phyloP scores from a whole-genome alignment of 2,113 vertebrate genomes.

The Chiloscyllium plagiosum region DNA sequence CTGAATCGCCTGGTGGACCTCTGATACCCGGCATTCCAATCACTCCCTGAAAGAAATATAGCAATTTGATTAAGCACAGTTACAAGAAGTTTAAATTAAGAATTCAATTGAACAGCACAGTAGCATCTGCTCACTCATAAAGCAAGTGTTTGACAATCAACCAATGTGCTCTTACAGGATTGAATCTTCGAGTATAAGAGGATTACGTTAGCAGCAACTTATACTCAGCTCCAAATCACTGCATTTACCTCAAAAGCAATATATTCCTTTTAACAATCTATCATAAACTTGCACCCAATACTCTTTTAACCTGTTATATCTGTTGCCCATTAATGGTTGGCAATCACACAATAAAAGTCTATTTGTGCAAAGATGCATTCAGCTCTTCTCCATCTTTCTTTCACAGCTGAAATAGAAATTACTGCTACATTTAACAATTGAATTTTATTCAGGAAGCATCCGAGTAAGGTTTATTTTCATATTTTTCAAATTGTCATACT shows the following conservation, averaged over 20 bases:
- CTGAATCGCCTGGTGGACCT: slow-evolving; percentile 58
- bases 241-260: background rate
- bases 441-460: background rate
- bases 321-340: background rate
- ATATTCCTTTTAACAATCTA: too few relatives aligned
- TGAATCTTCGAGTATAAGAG: background rate
- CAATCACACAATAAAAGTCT: background rate
- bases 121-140: background rate
- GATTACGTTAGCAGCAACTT: background rate
- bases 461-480: background rate
- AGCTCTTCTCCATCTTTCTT: background rate
- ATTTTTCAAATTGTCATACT: background rate
- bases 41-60: slow-evolving; percentile 55
- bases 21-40: slow-evolving; percentile 57
- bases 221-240: background rate
- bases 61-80: background rate
- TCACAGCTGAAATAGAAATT: background rate
- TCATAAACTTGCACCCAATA: background rate
- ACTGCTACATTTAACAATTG: background rate
- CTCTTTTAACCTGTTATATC: background rate
- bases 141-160: background rate
- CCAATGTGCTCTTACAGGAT: background rate
- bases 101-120: background rate
- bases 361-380: background rate
- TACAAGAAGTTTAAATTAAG: background rate